A percentile compares a stretch with the other conserved stretches of the same genome.
phyloP scores from a whole-genome alignment of 2,113 vertebrate species.

The Puffinus mauretanicus region DNA sequence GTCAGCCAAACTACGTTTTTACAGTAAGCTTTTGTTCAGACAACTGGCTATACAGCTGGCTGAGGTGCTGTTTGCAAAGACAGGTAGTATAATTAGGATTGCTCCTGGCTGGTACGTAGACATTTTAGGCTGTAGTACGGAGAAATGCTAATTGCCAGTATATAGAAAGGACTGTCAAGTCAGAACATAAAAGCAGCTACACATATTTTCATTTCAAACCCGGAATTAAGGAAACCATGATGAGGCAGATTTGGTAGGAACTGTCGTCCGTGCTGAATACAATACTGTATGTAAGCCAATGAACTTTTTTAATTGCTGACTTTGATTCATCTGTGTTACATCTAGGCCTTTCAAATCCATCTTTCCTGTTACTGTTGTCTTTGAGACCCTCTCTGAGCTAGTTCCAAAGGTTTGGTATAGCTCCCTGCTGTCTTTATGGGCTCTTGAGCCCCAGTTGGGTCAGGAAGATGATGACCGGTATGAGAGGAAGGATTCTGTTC shows the following conservation, averaged over 20 bases:
- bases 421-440: not conserved
- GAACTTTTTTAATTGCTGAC: not conserved
- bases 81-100: not conserved
- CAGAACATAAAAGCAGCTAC: not conserved
- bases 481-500: not conserved
- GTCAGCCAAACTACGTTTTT: not conserved
- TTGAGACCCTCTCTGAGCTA: not conserved
- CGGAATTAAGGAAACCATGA: not conserved
- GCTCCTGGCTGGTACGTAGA: not conserved
- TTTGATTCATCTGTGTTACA: not conserved
- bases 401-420: not conserved
- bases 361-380: not conserved
- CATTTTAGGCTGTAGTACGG: not conserved
- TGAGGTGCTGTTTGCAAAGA: not conserved
- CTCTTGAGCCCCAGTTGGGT: not conserved
- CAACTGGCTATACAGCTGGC: not conserved
- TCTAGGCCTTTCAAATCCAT: not conserved
- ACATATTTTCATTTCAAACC: not conserved
- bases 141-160: not conserved
- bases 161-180: not conserved
- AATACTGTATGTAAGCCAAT: not conserved
- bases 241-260: not conserved
- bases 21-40: not conserved
- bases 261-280: not conserved
- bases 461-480: not conserved